Percentiles rank a stretch among this genome's conserved stretches.
phyloP scores from a whole-genome alignment of 2,797 vertebrate genomes.

The Pseudochirops cupreus region DNA sequence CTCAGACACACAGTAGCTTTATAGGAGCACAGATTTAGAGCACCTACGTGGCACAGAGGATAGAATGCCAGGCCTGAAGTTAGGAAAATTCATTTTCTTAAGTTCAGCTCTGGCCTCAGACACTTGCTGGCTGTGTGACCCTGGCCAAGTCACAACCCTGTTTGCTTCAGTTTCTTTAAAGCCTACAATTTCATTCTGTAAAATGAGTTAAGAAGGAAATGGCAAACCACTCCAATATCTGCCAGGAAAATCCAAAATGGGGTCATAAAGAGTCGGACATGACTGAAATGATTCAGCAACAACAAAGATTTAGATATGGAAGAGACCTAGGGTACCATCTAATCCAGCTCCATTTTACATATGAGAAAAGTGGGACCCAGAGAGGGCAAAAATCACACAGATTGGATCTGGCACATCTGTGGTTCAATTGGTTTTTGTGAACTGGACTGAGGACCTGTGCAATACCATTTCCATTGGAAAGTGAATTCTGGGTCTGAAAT shows the following conservation, averaged over 20 bases:
- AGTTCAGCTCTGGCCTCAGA: not conserved
- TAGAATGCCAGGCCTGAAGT: not conserved
- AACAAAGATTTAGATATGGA: not conserved
- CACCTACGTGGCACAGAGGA: not conserved
- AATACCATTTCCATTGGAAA: not conserved
- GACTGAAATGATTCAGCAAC: not conserved
- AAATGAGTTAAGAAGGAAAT: not conserved
- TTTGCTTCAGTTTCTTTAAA: not conserved
- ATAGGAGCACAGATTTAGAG: not conserved
- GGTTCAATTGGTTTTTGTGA: not conserved
- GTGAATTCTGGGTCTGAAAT: not conserved
- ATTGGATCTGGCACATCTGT: not conserved
- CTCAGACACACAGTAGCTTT: not conserved
- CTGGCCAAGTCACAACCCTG: not conserved
- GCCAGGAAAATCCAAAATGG: not conserved
- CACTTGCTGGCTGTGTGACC: not conserved
- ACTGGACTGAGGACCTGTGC: not conserved
- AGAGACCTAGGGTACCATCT: not conserved
- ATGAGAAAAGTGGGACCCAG: not conserved
- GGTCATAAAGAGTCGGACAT: not conserved
- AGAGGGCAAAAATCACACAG: not conserved
- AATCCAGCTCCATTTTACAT: not conserved
- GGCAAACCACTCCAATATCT: not conserved
- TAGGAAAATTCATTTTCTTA: not conserved
- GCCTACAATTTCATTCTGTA: not conserved